Conservation (phyloP, 1,140 invertebrate species). For the Meloidogyne hapla region DNA sequence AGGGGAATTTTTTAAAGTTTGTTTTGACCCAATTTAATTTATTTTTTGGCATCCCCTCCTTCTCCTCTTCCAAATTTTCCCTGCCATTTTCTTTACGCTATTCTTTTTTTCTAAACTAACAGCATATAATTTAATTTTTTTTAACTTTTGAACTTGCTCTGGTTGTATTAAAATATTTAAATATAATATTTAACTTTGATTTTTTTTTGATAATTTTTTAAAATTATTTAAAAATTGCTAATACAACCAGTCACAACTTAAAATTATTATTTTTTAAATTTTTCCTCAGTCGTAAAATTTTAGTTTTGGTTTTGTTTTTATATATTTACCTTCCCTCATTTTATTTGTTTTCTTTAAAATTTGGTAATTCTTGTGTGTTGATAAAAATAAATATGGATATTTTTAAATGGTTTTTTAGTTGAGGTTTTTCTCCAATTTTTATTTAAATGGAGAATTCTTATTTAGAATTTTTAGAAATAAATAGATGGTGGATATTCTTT, state of each 20-base stretch:
- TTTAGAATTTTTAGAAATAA: background rate
- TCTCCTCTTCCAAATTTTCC: background rate
- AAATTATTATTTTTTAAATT: too few species aligned
- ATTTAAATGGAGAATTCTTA: background rate
- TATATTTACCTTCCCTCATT: background rate
- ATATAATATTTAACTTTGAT: too few species aligned
- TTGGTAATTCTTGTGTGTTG: background rate
- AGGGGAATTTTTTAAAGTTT: too few species aligned
- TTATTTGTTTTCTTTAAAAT: background rate
- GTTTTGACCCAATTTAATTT: too few species aligned
- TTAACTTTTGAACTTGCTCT: too few species aligned
- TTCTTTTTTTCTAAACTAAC: background rate
- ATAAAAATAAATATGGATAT: background rate
- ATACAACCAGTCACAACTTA: too few species aligned
- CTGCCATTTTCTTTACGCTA: background rate
- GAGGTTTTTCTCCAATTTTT: background rate
- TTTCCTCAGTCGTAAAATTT: background rate
- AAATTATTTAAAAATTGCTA: too few species aligned
- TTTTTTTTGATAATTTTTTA: too few species aligned
- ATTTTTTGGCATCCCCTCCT: too few species aligned
- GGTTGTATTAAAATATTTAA: too few species aligned
- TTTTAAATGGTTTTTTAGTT: background rate
- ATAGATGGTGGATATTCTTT: background rate
- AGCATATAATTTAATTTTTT: too few species aligned
- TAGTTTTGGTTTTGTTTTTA: background rate